Evolutionary conservation across 2,113 vertebrate species (phyloP).

Genomic region (Cyphomyrus discorhynchus): DNA sequence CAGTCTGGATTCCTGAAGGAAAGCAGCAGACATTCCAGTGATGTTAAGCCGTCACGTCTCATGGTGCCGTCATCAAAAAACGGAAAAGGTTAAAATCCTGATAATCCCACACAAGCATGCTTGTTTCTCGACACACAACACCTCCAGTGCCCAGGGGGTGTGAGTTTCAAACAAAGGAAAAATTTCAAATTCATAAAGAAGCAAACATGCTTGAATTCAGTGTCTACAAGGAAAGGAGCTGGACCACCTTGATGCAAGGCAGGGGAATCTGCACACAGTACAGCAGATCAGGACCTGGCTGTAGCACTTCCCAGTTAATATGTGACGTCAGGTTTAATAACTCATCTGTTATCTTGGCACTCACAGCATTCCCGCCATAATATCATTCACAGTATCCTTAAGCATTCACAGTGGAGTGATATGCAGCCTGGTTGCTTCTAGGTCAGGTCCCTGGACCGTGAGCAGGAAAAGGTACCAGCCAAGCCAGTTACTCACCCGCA

Average conservation of each 20-base stretch:
- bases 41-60: background rate
- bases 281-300: background rate
- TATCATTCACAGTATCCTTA: background rate
- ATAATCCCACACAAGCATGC: too few relatives aligned
- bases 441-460: background rate
- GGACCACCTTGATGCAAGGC: background rate
- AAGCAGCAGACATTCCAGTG: background rate
- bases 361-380: background rate
- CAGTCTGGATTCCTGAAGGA: slow-evolving; percentile 41
- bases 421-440: background rate
- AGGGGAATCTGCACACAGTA: background rate
- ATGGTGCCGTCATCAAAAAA: background rate
- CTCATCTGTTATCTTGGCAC: background rate
- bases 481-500: slow-evolving; percentile 29
- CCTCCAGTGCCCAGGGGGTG: too few relatives aligned
- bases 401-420: background rate
- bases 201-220: background rate
- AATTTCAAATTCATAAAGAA: background rate
- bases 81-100: too few relatives aligned
- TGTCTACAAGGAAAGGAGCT: background rate
- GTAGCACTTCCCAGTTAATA: background rate
- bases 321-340: background rate
- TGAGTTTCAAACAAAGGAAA: background rate
- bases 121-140: too few relatives aligned
- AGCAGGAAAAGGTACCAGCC: background rate